Percentiles rank a stretch among this genome's conserved stretches.
These are phyloP conservation scores for Coptodon rendalli DNA, from an alignment of 2,113 vertebrate genomes.

Conservation along the genomic window DNA sequence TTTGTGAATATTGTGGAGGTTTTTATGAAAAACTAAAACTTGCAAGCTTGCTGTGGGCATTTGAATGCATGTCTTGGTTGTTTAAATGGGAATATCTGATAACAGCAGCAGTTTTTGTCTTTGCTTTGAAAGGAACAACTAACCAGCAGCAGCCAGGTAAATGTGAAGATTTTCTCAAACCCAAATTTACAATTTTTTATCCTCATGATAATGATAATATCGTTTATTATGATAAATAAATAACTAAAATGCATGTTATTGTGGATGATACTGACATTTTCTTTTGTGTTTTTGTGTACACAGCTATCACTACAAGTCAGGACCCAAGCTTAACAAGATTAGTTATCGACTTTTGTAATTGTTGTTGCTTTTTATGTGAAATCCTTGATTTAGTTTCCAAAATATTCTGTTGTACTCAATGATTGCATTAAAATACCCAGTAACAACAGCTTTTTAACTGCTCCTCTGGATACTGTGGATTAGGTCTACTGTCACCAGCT, in stretches of 20 bases:
- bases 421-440: rapidly evolving
- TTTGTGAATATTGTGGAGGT: background rate
- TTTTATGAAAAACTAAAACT: background rate
- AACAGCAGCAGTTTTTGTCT: background rate
- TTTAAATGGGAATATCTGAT: background rate
- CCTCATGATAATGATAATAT: background rate
- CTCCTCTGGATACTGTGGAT: background rate
- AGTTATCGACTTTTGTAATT: background rate
- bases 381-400: no score
- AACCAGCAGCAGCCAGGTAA: background rate
- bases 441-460: background rate
- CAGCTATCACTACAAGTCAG: background rate
- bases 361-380: background rate
- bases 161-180: background rate
- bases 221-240: background rate
- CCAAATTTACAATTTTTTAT: background rate
- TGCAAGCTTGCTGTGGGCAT: background rate
- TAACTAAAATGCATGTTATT: background rate
- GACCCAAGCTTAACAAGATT: background rate
- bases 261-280: background rate
- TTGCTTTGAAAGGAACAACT: background rate
- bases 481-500: background rate
- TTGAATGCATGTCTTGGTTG: background rate
- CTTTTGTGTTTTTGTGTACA: background rate
- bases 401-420: no score